A percentile compares a stretch with the other conserved stretches of the same genome.
These are phyloP conservation scores for Probosciger aterrimus DNA, from an alignment of 2,113 vertebrate genomes.

Conservation along the genomic window DNA sequence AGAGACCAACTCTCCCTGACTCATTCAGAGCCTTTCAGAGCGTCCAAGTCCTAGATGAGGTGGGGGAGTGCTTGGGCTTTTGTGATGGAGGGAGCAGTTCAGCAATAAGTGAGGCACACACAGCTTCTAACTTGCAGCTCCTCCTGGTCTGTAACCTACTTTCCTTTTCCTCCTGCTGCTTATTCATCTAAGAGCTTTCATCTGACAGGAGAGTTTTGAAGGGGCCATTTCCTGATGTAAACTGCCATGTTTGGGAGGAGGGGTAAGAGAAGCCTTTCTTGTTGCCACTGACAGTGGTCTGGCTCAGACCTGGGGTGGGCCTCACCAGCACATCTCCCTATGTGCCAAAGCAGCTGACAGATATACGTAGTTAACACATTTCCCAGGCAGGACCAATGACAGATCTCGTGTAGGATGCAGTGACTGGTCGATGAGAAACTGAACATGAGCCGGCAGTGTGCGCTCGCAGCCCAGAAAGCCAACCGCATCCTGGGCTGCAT, in stretches of 20 bases:
- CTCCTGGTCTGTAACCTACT: constrained; percentile 59
- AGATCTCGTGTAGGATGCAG: not conserved
- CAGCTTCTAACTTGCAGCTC: constrained; percentile 34
- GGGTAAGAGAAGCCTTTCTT: not conserved
- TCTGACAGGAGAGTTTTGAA: constrained; percentile 36
- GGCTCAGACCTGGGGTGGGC: not conserved
- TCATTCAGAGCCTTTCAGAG: constrained; percentile 19
- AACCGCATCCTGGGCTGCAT: too few species aligned
- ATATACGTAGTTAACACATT: not conserved
- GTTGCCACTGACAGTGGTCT: not conserved
- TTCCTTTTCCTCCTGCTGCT: constrained; percentile 54
- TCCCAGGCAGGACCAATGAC: not conserved
- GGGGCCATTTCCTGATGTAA: constrained; percentile 14
- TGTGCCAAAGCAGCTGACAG: not conserved
- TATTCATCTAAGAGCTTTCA: constrained; percentile 40
- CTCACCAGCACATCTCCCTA: not conserved
- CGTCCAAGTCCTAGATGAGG: not conserved
- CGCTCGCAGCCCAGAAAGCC: too few species aligned
- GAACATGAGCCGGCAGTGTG: too few species aligned
- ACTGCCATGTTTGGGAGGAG: not conserved
- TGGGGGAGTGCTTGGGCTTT: not conserved
- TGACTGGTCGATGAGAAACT: too few species aligned
- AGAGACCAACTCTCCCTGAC: not conserved
- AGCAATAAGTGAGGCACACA: constrained; percentile 14
- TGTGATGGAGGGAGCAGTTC: constrained; percentile 23